A percentile compares a stretch with the other conserved stretches of the same genome.
Conservation (phyloP, 2,888 invertebrate species). For the Leucophenga maculata region DNA sequence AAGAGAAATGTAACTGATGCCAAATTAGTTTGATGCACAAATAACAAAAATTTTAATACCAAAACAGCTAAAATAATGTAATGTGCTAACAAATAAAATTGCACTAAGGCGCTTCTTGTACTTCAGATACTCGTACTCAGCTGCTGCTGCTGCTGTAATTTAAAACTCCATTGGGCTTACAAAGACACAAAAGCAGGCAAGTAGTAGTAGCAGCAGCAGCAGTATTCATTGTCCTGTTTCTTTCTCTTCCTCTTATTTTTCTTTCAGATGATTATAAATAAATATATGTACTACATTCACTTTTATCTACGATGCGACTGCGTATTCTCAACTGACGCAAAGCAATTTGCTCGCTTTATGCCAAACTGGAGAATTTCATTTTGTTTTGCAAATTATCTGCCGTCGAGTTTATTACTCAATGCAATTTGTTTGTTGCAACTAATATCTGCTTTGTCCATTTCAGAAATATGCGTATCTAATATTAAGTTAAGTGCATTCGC, state of each 20-base stretch:
- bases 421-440: too few relatives aligned
- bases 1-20: constrained; percentile 8
- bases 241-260: too few relatives aligned
- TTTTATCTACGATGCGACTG: too few relatives aligned
- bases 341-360: constrained; percentile 10
- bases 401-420: too few relatives aligned
- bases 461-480: too few relatives aligned
- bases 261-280: not conserved
- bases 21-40: not conserved
- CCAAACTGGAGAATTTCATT: constrained; percentile 5
- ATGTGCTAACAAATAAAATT: too few relatives aligned
- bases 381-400: not conserved
- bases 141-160: constrained; percentile 28
- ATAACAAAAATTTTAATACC: not conserved
- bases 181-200: not conserved
- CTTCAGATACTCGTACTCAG: constrained; percentile 25
- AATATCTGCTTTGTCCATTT: not conserved
- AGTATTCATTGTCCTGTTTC: too few relatives aligned
- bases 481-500: not conserved
- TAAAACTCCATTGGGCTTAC: constrained; percentile 10
- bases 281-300: not conserved
- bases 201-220: not conserved
- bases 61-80: constrained; percentile 37
- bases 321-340: not conserved
- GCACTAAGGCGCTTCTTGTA: too few relatives aligned